Conservation (phyloP, 2,113 vertebrate genomes). For the Hylia prasina region DNA sequence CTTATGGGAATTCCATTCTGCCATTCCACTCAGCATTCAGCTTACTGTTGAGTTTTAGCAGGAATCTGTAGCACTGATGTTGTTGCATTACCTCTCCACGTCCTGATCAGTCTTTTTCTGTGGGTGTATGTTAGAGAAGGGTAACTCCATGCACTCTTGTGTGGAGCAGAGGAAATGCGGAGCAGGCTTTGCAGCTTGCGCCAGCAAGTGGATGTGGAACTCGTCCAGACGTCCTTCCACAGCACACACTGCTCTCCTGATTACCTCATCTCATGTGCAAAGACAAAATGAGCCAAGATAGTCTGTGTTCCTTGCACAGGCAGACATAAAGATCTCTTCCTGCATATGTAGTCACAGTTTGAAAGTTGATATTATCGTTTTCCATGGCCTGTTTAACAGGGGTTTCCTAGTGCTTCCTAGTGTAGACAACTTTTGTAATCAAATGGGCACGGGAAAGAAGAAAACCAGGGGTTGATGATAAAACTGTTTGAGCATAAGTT, state of each 20-base stretch:
- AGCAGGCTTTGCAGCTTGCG: background rate
- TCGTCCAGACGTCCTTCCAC: background rate
- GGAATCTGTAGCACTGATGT: background rate
- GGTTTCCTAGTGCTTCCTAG: background rate
- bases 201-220: background rate
- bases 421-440: background rate
- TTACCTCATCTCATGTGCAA: background rate
- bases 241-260: background rate
- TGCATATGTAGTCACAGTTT: background rate
- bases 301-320: background rate
- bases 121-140: background rate
- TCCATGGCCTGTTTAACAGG: background rate
- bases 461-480: background rate
- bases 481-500: background rate
- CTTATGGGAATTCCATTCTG: accelerated
- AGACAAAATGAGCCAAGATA: background rate
- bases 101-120: background rate
- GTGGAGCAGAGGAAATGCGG: accelerated
- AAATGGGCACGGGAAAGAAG: background rate
- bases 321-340: background rate
- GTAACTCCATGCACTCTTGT: background rate
- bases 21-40: background rate
- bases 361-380: background rate
- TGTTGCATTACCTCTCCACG: background rate
- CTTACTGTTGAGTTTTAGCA: background rate